Percentiles rank a stretch among this genome's conserved stretches.
Conservation (phyloP, 2,888 invertebrate genomes). For the Mythimna vitellina region DNA sequence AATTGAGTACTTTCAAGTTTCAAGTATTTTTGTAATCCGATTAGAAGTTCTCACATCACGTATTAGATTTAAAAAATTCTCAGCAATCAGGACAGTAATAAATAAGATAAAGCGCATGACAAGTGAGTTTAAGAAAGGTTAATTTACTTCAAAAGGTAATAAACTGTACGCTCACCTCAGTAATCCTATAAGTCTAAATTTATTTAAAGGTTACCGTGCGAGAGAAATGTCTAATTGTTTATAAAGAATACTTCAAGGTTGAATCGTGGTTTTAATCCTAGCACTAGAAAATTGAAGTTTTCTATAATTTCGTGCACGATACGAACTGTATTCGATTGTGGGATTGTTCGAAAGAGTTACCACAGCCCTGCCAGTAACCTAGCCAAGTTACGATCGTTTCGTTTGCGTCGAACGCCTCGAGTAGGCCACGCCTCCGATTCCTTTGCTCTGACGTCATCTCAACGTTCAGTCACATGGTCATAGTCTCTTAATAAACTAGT, state of each 20-base stretch:
- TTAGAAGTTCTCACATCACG: constrained; percentile 29
- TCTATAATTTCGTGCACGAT: neutral
- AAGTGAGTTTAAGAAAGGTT: constrained; percentile 21
- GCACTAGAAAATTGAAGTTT: neutral
- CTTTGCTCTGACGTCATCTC: too few species aligned
- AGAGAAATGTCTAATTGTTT: constrained; percentile 5
- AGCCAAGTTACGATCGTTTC: too few species aligned
- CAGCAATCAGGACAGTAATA: constrained; percentile 35
- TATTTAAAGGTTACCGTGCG: constrained; percentile 13
- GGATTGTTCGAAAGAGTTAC: too few species aligned
- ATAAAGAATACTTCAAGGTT: constrained; percentile 9
- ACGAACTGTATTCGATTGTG: too few species aligned
- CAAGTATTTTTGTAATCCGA: constrained; percentile 45
- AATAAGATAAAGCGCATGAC: constrained; percentile 26
- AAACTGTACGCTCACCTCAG: constrained; percentile 21
- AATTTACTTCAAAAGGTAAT: constrained; percentile 6
- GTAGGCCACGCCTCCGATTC: too few species aligned
- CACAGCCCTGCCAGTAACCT: too few species aligned
- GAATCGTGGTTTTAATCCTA: neutral
- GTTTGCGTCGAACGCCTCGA: too few species aligned
- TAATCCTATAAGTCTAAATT: constrained; percentile 34
- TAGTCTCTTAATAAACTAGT: too few species aligned
- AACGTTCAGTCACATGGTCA: too few species aligned
- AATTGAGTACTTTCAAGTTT: constrained; percentile 4
- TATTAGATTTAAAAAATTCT: constrained; percentile 14